Evolutionary conservation across 2,797 vertebrate species (phyloP).

Genomic region (Avahi laniger): DNA sequence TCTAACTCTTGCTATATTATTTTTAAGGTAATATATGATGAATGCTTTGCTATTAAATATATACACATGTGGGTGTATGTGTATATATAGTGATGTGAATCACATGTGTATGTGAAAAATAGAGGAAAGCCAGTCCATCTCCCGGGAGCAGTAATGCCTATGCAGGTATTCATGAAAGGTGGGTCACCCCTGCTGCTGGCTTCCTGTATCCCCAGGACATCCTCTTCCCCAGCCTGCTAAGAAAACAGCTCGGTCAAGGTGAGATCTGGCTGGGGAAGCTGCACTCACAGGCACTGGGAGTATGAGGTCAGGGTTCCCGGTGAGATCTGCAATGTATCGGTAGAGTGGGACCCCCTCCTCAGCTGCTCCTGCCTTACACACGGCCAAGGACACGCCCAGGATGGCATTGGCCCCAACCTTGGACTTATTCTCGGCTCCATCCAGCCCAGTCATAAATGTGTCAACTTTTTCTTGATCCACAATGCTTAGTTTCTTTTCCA

Average conservation of each 20-base stretch:
- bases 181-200: not conserved
- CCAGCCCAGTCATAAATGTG: constrained; percentile 91
- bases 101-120: not conserved
- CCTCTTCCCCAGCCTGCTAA: not conserved
- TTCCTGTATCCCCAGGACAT: not conserved
- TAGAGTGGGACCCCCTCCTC: constrained; percentile 93
- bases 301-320: constrained; percentile 90
- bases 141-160: not conserved
- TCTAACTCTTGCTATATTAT: not conserved
- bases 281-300: constrained; percentile 91
- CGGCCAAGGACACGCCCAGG: constrained; percentile 85
- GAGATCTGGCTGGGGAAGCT: not conserved
- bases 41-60: not conserved
- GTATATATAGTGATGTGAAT: not conserved
- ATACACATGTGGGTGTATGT: not conserved
- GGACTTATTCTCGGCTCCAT: constrained; percentile 93
- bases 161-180: not conserved
- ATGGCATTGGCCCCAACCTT: no score
- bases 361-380: constrained; percentile 92
- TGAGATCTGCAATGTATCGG: constrained; percentile 92
- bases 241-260: not conserved
- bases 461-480: constrained; percentile 94
- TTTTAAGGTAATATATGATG: not conserved
- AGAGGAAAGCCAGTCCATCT: not conserved
- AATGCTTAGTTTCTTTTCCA: constrained; percentile 88